Base-by-base conservation (phyloP, 2,797 vertebrate species). In the Peromyscus aztecus region DNA sequence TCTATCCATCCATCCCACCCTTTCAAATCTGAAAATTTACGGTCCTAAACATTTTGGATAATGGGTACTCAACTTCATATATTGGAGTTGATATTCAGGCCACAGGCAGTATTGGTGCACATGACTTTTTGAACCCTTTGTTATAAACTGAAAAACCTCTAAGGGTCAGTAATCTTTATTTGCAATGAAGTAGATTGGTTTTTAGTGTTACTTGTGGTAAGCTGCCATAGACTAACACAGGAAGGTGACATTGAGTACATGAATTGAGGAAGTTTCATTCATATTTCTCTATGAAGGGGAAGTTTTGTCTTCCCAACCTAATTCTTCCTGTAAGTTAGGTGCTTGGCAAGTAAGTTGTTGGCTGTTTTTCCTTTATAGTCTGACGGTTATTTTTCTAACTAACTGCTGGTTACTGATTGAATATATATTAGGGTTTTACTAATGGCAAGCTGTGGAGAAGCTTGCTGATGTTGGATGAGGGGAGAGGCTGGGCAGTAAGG, bases 301-400 rank as follows among this genome's bases (percentile, higher is more conserved):
- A 83, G 13, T 94, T 17, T 96, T 85, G 57, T 94, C 34, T 89
- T 87, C 27, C 55, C 82, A 80, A 65, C 94, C 94, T 76, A 96
- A 52, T 96, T 95, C 46, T 92, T 77, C 43, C 82, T 94, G 21
- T 97, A 89, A 89, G 77, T 81, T 81, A 93, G 40, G 85, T 89
- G 37, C 90, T 91, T 81, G 84, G 52, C 59, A 84, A 83, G 61
- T 94, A 59, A 93, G 80, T 65, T 94, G 19, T 80, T 95, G 69
- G 16, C 67, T 84, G 55, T 73, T 78, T 91, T 82, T 73, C 24
- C 40, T 96, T 95, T 93, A 73, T 59, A 75, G 2, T 65, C 57
- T 65, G 43, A 91, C 83, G 61, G 31, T 78, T 85, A 31, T 75
- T 94, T 43, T 96, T 81, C 7, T 87, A 29, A 31, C 88, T 94